A percentile compares a stretch with the other conserved stretches of the same genome.
These are phyloP conservation scores for Clinocottus analis DNA, from an alignment of 2,113 vertebrate species.

Conservation along the genomic window DNA sequence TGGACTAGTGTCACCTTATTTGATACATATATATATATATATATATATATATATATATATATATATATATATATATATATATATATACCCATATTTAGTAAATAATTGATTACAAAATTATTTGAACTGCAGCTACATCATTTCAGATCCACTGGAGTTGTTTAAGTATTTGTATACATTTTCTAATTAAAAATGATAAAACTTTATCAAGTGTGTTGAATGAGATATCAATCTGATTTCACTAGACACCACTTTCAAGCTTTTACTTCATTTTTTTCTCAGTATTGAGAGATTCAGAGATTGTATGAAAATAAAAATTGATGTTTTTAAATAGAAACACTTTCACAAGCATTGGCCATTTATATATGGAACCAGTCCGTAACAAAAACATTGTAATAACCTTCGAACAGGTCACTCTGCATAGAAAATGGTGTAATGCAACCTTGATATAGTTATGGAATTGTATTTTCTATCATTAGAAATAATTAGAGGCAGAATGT, in stretches of 20 bases:
- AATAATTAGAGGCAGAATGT: background rate
- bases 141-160: background rate
- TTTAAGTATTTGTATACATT: background rate
- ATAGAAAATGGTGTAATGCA: no score
- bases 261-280: background rate
- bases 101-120: background rate
- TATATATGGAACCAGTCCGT: no score
- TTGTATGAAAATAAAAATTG: background rate
- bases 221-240: background rate
- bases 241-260: background rate
- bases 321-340: background rate
- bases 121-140: background rate
- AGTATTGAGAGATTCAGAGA: background rate
- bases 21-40: background rate
- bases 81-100: background rate
- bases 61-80: no score
- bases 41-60: no score
- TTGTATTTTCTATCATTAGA: background rate
- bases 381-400: no score
- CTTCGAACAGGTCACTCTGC: no score
- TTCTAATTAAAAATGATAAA: background rate
- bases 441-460: background rate
- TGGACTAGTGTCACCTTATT: background rate
- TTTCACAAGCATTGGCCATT: background rate
- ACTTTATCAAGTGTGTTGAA: background rate